These are phyloP conservation scores for Anguilla obscura DNA, from an alignment of 2,797 vertebrate species.

Conservation along the genomic window DNA sequence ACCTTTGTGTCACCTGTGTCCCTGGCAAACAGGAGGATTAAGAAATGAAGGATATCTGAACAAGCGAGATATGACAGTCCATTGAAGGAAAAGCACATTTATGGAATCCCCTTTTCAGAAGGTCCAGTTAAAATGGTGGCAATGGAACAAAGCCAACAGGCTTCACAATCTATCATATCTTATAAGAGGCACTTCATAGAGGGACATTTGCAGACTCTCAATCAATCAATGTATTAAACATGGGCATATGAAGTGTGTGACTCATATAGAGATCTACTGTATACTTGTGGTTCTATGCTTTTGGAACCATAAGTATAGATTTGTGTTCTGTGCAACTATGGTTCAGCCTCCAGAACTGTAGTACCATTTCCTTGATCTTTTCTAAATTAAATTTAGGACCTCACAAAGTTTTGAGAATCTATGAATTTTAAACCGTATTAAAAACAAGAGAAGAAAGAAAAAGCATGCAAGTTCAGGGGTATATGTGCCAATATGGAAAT, in stretches of 20 bases:
- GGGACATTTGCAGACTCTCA: neutral
- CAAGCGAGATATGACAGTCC: neutral
- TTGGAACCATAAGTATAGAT: neutral
- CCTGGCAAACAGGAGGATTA: neutral
- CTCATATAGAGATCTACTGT: neutral
- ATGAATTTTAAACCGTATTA: neutral
- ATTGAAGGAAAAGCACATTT: neutral
- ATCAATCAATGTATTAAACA: neutral
- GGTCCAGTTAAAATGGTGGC: neutral
- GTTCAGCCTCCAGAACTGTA: neutral
- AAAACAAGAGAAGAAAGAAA: neutral
- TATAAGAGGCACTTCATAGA: neutral
- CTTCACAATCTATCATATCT: neutral
- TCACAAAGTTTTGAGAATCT: neutral
- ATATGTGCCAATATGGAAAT: neutral
- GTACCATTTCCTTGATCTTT: neutral
- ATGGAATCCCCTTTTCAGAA: neutral
- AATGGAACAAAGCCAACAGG: neutral
- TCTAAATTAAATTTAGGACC: neutral
- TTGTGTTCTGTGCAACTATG: neutral
- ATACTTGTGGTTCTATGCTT: neutral
- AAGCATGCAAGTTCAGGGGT: neutral
- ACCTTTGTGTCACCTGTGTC: constrained; percentile 9
- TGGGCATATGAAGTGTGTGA: neutral
- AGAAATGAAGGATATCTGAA: neutral